A percentile compares a stretch with the other conserved stretches of the same genome.
Evolutionary conservation across 2,888 invertebrate species (phyloP).

Genomic region (Lochmaea capreae): DNA sequence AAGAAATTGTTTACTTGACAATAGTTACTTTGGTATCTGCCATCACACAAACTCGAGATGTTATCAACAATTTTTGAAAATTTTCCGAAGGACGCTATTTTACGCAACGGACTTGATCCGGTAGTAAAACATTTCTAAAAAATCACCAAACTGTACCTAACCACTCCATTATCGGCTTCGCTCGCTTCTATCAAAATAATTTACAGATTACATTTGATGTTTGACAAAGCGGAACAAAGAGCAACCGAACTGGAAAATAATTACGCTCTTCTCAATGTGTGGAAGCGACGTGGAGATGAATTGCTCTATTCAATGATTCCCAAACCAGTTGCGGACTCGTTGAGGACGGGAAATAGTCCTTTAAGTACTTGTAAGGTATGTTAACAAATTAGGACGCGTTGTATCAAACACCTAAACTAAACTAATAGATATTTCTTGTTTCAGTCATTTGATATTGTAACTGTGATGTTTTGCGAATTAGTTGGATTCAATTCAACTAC

Average conservation of each 20-base stretch:
- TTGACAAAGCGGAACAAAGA: constrained; percentile 84
- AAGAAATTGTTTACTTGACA: no score
- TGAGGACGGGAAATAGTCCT: constrained; percentile 80
- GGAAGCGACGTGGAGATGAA: constrained; percentile 88
- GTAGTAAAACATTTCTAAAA: neutral
- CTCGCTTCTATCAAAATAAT: constrained; percentile 9
- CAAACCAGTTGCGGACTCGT: constrained; percentile 82
- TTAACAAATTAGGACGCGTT: no score
- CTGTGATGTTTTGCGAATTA: constrained; percentile 84
- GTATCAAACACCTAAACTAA: no score
- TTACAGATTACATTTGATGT: constrained; percentile 79
- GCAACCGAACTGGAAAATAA: constrained; percentile 84
- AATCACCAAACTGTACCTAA: neutral
- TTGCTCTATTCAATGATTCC: constrained; percentile 94
- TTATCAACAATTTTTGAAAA: no score
- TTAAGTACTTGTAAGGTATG: constrained; percentile 83
- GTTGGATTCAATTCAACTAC: constrained; percentile 71
- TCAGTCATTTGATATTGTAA: constrained; percentile 81
- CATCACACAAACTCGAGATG: no score
- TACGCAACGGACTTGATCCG: neutral
- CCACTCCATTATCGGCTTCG: neutral
- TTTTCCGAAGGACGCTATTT: no score
- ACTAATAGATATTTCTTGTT: constrained; percentile 44
- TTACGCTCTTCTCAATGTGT: constrained; percentile 80
- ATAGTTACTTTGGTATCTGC: no score